Evolutionary conservation across 2,888 invertebrate species (phyloP), one percentile per base, ranked within the genome.

Genomic region (Spodoptera picta): DNA sequence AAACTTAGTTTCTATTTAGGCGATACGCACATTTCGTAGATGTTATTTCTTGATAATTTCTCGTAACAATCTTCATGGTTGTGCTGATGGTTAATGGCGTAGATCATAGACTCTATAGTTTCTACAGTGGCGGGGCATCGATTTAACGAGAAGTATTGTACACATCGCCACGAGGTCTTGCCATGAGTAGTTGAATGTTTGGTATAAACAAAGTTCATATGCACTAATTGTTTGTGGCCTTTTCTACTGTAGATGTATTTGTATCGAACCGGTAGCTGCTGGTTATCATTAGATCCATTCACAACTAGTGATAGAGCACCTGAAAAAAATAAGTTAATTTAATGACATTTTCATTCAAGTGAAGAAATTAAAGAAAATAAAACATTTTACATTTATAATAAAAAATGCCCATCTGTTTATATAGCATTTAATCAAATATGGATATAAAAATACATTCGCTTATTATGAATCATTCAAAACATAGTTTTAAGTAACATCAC

Each of bases 101-200:
- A 95, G 58, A 95, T 93, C 92, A 93, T 92, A 0, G 92, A 77
- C 60, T 94, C 94, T 84, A 95, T 92, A 1, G 95, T 95, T 75
- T 95, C 95, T 0, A 95, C 92, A 0, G 95, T 95, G 0, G 95
- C 95, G 1, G 95, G 95, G 83, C 95, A 95, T 69, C 94, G 83
- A 75, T 95, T 95, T n/a, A 95, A 80, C 0, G 95, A 94, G 79
- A 95, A 95, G 77, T 95, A 95, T 71, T 95, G 95, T 10, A 95
- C 95, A 80, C 95, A 95, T 45, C 95, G 80, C 95, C 95, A 95
- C 0, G 95, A 95, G 0, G 95, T 95, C 73, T 95, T 95, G 1
- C 95, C 95, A 54, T 95, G 94, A 1, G 93, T 94, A 1, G 95
- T 95, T 0, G 95, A 95, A 83, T 95, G 95, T 84, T 95, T 95